phyloP scores from a whole-genome alignment of 2,797 vertebrate species.

The Microctenopoma lineatum region DNA sequence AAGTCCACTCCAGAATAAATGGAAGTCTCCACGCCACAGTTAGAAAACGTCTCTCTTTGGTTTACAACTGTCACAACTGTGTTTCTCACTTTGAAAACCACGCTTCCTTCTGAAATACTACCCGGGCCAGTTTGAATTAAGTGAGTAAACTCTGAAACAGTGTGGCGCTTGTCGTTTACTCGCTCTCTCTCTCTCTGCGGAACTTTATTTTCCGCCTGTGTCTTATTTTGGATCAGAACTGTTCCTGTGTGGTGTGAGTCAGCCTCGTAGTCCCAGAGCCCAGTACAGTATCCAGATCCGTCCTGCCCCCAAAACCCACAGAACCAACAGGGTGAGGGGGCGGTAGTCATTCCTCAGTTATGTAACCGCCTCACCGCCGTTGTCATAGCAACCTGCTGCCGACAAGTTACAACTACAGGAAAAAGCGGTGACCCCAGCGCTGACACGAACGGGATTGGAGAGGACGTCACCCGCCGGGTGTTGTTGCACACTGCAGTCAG shows the following conservation, averaged over 20 bases:
- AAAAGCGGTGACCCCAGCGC: conserved; percentile 49
- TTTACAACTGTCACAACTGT: conserved; percentile 1
- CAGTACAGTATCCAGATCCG: conserved; percentile 47
- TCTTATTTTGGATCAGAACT: conserved; percentile 34
- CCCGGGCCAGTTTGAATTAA: neutral
- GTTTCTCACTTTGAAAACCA: conserved; percentile 21
- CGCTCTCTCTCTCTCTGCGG: neutral
- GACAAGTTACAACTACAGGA: conserved; percentile 52
- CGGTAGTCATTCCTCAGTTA: conserved; percentile 57
- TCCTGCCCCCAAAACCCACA: conserved; percentile 40
- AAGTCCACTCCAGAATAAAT: neutral
- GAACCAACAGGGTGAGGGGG: conserved; percentile 21
- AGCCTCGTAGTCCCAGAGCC: conserved; percentile 38
- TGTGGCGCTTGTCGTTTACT: conserved; percentile 26
- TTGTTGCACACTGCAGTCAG: conserved; percentile 42
- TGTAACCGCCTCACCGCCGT: conserved; percentile 49
- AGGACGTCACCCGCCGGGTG: neutral
- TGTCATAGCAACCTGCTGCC: conserved; percentile 62
- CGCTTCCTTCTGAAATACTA: conserved; percentile 18
- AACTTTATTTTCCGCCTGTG: conserved; percentile 17
- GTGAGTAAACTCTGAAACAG: conserved; percentile 10
- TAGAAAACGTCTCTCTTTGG: neutral
- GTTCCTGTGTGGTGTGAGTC: conserved; percentile 13
- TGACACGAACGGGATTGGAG: conserved; percentile 27
- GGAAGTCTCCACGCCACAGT: neutral